Percentiles rank a stretch among this genome's conserved stretches.
Evolutionary conservation across 2,797 vertebrate species (phyloP).

Genomic region (Podargus strigoides): DNA sequence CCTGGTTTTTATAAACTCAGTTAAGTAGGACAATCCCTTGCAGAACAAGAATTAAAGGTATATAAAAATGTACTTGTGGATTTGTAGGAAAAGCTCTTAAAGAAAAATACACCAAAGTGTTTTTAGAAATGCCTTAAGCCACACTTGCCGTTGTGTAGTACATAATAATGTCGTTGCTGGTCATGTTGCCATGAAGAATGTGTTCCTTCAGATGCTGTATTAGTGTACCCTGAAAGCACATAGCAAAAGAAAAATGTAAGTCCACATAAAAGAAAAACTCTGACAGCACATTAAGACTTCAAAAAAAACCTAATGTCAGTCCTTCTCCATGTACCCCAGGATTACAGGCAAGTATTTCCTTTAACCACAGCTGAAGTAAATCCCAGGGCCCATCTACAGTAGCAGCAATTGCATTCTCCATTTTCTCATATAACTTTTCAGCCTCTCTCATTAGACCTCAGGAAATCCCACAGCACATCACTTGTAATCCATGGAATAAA

Average conservation of each 20-base stretch:
- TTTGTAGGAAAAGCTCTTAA: neutral
- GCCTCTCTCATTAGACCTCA: conserved; percentile 7
- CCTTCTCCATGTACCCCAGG: neutral
- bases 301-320: neutral
- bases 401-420: conserved; percentile 3
- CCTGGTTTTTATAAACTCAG: neutral
- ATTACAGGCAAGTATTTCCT: neutral
- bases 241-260: neutral
- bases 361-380: neutral
- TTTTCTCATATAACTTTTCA: neutral
- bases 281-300: neutral
- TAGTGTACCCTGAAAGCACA: conserved; percentile 83
- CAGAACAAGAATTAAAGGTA: neutral
- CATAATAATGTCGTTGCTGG: conserved; percentile 86
- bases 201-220: conserved; percentile 96
- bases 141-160: conserved; percentile 91
- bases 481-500: neutral
- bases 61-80: neutral
- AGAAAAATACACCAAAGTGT: neutral
- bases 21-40: neutral
- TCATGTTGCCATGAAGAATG: conserved; percentile 89
- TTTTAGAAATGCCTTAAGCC: neutral
- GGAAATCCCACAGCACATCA: conserved; percentile 7
- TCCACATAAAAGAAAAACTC: neutral
- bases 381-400: neutral